Evolutionary conservation across 1,140 invertebrate species (phyloP), one percentile per base, ranked within the genome.

Genomic region (Brachionus paranguensis): DNA sequence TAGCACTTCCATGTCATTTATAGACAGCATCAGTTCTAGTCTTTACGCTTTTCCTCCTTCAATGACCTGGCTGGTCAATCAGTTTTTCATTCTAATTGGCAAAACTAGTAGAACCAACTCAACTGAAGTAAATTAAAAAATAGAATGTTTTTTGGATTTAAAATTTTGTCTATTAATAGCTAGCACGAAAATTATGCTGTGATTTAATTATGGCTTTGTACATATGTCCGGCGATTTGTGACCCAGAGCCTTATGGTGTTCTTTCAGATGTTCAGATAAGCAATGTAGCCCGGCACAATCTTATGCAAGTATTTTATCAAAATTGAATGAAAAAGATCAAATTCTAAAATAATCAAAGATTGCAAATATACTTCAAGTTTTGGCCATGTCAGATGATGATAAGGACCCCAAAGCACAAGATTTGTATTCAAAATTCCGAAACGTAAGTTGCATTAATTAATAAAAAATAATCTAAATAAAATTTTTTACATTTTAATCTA

Each of bases 221-320:
- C 86, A 95, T 99, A 84, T 99, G 96, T 87, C 95, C 96, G 8
- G 96, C 96, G 0, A 95, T 99, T 64, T 94, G 96, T 33, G 95
- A 97, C 90, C 96, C 97, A 0, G 96, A 98, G 89, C 93, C 95
- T 0, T 94, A 96, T 89, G 96, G 96, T n/a, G 95, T 98, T 65
- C 95, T 94, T 0, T 88, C 89, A 7, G 96, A 97, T 87, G 93
- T 94, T 1, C 94, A 95, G n/a, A 94, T 98, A 43, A 95, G 94
- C 81, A 92, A 95, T 85, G 92, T 96, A 45, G 95, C 95, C 5
- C 90, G 95, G 29, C 96, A 95, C 88, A 98, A 98, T 91, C 91
- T 98, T 4, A 96, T 96, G 88, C 95, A 96, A 90, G 92, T 90
- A 8, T 53, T 47, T 14, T 47, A 47, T n/a, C 45, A 47, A 47